Evolutionary conservation across 2,797 vertebrate genomes (phyloP), one percentile per base, ranked within the genome.

Genomic region (Lerista edwardsae): DNA sequence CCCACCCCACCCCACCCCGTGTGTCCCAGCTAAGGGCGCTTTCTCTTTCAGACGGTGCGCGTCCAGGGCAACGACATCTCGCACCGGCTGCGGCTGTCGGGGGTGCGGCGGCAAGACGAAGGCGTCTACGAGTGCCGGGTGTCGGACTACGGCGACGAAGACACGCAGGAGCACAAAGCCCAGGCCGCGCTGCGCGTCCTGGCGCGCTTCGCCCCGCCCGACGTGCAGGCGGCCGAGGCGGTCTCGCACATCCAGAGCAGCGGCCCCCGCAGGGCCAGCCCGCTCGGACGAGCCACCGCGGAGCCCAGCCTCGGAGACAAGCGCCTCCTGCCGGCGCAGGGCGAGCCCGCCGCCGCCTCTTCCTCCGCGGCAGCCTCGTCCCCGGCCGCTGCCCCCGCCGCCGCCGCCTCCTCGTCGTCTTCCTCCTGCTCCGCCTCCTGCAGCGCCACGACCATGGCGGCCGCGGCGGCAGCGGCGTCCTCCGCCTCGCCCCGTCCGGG

Each of bases 21-120:
- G n/a, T n/a, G n/a, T n/a, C n/a, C 23, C 9, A 23, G 75, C 75
- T 61, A 55, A 73, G 47, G 72, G 41, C 44, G 6, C 75, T 61
- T 39, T 76, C 21, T n/a, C 14, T 47, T 12, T 9, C 96, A 98
- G 98, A 98, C 98, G 27, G 98, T 98, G 87, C 97, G 98, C 27
- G 98, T 98, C 82, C 98, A 98, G 92, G 98, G 98, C 90, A 98
- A 97, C 1, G 98, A 98, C 95, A 98, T 99, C 93, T 98, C 98
- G 29, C 98, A 99, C 93, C 95, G 97, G 90, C 97, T 99, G 90
- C 97, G 97, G 86, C 96, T 99, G 51, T 98, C 97, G 1, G 97
- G 96, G 21, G 98, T 98, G 85, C 97, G 96, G 88, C 97, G 95
- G 92, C 96, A 97, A 88, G 98, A 99, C 9, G 97, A 97, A 92